Evolutionary conservation across 1,140 invertebrate genomes (phyloP).

Genomic region (Lineus longissimus): DNA sequence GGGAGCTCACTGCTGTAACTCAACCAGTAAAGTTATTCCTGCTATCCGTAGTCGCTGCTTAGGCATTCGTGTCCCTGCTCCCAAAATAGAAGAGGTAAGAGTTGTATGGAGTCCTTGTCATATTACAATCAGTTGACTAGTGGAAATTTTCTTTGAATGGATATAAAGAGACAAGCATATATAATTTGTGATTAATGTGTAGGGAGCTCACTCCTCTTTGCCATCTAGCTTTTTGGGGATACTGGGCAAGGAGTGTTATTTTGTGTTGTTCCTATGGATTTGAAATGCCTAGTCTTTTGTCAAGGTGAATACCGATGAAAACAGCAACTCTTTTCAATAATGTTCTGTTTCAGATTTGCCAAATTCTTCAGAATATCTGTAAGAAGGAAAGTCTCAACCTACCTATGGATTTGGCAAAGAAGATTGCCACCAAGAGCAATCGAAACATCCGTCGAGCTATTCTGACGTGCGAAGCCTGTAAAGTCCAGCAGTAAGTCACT

Average conservation of each 20-base stretch:
- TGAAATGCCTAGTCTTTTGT: too few species aligned
- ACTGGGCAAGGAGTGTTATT: too few species aligned
- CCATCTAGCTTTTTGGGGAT: too few species aligned
- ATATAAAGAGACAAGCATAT: too few species aligned
- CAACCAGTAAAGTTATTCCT: constrained; percentile 86
- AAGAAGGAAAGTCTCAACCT: constrained; percentile 81
- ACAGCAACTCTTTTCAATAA: background rate
- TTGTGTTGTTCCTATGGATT: too few species aligned
- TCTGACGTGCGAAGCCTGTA: constrained; percentile 89
- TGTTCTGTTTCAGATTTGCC: constrained; percentile 39
- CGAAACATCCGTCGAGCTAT: constrained; percentile 91
- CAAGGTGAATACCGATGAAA: too few species aligned
- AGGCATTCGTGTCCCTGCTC: constrained; percentile 83
- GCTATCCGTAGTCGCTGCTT: constrained; percentile 94
- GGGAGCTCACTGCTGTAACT: constrained; percentile 94
- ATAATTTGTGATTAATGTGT: too few species aligned
- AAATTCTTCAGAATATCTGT: constrained; percentile 65
- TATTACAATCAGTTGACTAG: too few species aligned
- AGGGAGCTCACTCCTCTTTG: too few species aligned
- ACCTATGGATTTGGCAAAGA: constrained; percentile 71
- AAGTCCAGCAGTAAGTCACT: constrained; percentile 73
- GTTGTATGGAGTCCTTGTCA: too few species aligned
- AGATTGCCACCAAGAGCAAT: constrained; percentile 75
- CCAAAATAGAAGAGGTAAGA: constrained; percentile 71
- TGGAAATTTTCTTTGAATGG: too few species aligned